phyloP scores from a whole-genome alignment of 2,888 invertebrate genomes.

The Strigamia crassipes region DNA sequence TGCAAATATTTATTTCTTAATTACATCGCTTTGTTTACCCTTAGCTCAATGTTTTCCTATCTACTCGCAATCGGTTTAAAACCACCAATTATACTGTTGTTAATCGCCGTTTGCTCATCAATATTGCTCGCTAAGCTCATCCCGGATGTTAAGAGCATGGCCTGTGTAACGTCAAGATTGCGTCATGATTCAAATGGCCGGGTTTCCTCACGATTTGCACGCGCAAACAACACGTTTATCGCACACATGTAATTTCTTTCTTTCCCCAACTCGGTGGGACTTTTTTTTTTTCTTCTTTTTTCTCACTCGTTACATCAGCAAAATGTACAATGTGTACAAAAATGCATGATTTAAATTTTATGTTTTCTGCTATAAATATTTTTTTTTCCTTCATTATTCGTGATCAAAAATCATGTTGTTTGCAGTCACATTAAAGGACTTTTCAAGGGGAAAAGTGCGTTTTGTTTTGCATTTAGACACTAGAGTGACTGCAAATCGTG shows the following conservation, averaged over 20 bases:
- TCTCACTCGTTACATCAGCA: neutral
- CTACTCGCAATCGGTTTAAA: neutral
- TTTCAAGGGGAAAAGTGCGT: constrained; percentile 16
- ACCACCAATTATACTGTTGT: neutral
- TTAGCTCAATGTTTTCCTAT: too few species aligned
- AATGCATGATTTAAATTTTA: neutral
- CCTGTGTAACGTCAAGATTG: neutral
- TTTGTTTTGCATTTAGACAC: constrained; percentile 16
- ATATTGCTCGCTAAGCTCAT: neutral
- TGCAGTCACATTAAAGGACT: constrained; percentile 4
- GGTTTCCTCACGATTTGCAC: constrained; percentile 10
- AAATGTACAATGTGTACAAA: neutral
- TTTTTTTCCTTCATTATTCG: constrained; percentile 1
- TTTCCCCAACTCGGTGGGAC: neutral
- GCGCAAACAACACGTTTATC: neutral
- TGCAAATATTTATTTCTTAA: too few species aligned
- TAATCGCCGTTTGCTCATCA: neutral
- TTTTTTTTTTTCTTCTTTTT: neutral
- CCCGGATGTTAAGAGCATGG: neutral
- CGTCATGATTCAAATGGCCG: neutral
- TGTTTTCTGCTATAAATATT: neutral
- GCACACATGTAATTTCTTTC: neutral
- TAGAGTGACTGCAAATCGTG: constrained; percentile 21
- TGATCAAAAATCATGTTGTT: constrained; percentile 17
- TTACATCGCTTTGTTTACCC: too few species aligned